Base-by-base conservation (phyloP, 2,888 invertebrate genomes). In the Ephialtes manifestator region DNA sequence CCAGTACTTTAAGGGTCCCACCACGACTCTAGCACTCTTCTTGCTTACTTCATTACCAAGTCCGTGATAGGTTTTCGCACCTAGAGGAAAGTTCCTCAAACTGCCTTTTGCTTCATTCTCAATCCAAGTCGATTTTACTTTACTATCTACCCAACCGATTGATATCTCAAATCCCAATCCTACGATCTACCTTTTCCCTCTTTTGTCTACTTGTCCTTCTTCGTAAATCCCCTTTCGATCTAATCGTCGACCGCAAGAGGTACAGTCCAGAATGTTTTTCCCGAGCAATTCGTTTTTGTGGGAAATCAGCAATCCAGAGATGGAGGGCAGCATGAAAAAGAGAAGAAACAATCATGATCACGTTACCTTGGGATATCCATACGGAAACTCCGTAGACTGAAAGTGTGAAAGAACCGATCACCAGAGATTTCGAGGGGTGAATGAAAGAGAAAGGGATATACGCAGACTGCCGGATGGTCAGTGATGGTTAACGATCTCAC, bases 271-370 rank as follows among this genome's bases (percentile, higher is more conserved):
- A 71, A 46, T 46, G 63, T 20, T 18, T 79, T 28, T 51, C 81
- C 70, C 77, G 86, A 79, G 87, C 89, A 89, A 89, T 91, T 89
- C 88, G 88, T 91, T 90, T 91, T 91, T 89, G 90, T 89, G 86
- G 87, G 77, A 87, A 88, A 90, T 88, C 86, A 58, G 74, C 84
- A 53, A 84, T 84, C 60, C 48, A 68, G 24, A 24, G 76, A 5
- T 11, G 84, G 63, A 46, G 55, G 28, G 60, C 10, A 20, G 20
- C 15, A 76, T 48, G 53, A 46, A 48, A 63, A 55, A 51, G 70
- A 65, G 76, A 75, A 71, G 81, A 20, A 53, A 43, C 75, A 67
- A 48, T 39, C 28, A 48, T 28, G 53, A 58, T 46, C 79, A 81
- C 85, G 88, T 89, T 90, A 90, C 87, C 85, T 85, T 81, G 53